Percentiles rank a stretch among this genome's conserved stretches.
Evolutionary conservation across 1,140 invertebrate genomes (phyloP).

Genomic region (Ptiloglossa arizonensis): DNA sequence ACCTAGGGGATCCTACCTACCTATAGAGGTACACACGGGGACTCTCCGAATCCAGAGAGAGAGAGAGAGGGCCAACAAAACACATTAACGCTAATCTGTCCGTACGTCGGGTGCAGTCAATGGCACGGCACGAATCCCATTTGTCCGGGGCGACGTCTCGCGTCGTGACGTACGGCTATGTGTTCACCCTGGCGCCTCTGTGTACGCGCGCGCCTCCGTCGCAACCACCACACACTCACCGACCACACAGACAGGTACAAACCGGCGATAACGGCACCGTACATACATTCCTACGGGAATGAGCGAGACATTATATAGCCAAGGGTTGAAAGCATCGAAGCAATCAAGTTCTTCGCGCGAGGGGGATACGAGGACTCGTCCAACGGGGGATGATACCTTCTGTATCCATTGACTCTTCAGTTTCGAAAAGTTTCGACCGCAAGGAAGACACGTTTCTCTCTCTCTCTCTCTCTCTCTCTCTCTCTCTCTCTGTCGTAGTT

Average conservation of each 20-base stretch:
- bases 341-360: slow-evolving; percentile 48
- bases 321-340: slow-evolving; percentile 22
- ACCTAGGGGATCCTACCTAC: too few relatives aligned
- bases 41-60: slow-evolving; percentile 23
- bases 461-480: too few relatives aligned
- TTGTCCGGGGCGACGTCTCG: slow-evolving; percentile 62
- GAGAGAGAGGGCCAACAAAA: slow-evolving; percentile 58
- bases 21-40: too few relatives aligned
- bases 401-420: slow-evolving; percentile 37
- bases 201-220: background rate
- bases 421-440: slow-evolving; percentile 52
- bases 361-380: slow-evolving; percentile 13
- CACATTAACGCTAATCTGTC: slow-evolving; percentile 67
- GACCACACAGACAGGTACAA: too few relatives aligned
- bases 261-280: background rate
- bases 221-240: background rate
- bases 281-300: slow-evolving; percentile 3
- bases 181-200: slow-evolving; percentile 1
- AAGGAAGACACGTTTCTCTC: slow-evolving; percentile 44
- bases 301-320: slow-evolving; percentile 5
- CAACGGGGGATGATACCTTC: background rate
- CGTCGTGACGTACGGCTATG: slow-evolving; percentile 50
- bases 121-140: slow-evolving; percentile 66
- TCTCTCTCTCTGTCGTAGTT: slow-evolving; percentile 43
- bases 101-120: slow-evolving; percentile 62